Evolutionary conservation across 2,797 vertebrate species (phyloP).

Genomic region (Avahi laniger): DNA sequence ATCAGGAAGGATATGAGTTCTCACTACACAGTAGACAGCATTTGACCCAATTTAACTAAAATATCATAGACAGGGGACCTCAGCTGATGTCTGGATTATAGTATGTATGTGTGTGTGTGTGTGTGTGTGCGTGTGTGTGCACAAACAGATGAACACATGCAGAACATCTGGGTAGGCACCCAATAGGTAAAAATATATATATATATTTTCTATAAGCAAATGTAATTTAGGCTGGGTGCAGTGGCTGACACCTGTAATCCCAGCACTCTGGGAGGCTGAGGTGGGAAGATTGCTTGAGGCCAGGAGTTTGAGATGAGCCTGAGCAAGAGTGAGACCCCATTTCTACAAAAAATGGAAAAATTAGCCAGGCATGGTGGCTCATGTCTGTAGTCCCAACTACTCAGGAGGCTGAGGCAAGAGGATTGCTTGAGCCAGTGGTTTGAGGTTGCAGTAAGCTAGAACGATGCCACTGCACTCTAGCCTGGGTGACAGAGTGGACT

Average conservation of each 20-base stretch:
- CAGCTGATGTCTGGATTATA: neutral
- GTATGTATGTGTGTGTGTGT: neutral
- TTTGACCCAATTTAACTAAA: slow-evolving; percentile 14
- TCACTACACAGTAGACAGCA: neutral
- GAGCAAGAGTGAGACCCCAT: neutral
- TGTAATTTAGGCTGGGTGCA: neutral
- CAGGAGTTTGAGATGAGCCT: neutral
- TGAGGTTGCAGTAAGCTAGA: neutral
- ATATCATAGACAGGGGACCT: neutral
- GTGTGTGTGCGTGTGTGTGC: neutral
- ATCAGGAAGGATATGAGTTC: neutral
- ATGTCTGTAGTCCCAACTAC: neutral
- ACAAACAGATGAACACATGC: too few relatives aligned
- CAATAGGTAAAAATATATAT: neutral
- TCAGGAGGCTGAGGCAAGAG: neutral
- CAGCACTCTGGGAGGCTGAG: neutral
- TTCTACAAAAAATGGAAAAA: too few relatives aligned
- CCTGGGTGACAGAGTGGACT: neutral
- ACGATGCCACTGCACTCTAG: neutral
- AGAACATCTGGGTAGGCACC: neutral
- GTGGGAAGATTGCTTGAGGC: neutral
- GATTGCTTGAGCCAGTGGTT: neutral
- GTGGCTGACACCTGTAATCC: neutral
- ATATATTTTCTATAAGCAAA: neutral
- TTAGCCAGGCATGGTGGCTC: neutral